phyloP scores from a whole-genome alignment of 2,888 invertebrate species.

The Cerastoderma edule region DNA sequence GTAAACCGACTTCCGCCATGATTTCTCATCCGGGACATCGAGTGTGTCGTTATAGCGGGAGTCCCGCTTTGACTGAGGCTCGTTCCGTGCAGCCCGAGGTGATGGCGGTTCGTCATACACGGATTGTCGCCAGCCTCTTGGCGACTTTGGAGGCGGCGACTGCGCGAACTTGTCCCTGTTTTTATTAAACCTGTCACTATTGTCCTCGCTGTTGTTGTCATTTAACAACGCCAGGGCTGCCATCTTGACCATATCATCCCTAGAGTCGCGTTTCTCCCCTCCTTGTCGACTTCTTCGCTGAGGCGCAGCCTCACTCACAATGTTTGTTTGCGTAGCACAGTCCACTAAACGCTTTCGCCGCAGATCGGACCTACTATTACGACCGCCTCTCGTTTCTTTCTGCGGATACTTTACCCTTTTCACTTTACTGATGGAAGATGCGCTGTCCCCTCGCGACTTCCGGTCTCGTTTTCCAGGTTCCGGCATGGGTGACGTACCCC shows the following conservation, averaged over 20 bases:
- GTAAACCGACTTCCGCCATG: slow-evolving; percentile 77
- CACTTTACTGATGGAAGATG: slow-evolving; percentile 70
- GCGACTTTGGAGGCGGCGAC: slow-evolving; percentile 46
- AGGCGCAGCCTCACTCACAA: slow-evolving; percentile 63
- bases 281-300: slow-evolving; percentile 57
- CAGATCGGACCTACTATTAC: slow-evolving; percentile 55
- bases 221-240: slow-evolving; percentile 62
- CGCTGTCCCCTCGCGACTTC: slow-evolving; percentile 59
- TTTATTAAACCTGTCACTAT: slow-evolving; percentile 71
- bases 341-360: slow-evolving; percentile 66
- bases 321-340: slow-evolving; percentile 73
- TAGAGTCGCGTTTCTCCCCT: slow-evolving; percentile 59
- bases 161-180: slow-evolving; percentile 69
- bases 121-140: slow-evolving; percentile 52
- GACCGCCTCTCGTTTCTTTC: slow-evolving; percentile 59
- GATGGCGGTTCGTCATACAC: slow-evolving; percentile 48
- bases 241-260: slow-evolving; percentile 63
- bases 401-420: slow-evolving; percentile 70
- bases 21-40: slow-evolving; percentile 73
- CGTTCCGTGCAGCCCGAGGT: slow-evolving; percentile 21
- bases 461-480: slow-evolving; percentile 69
- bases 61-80: slow-evolving; percentile 40
- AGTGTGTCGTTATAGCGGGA: slow-evolving; percentile 65
- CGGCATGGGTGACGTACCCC: slow-evolving; percentile 80
- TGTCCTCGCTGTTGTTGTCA: slow-evolving; percentile 45